A percentile compares a stretch with the other conserved stretches of the same genome.
These are phyloP conservation scores for Mellilla xanthometata DNA, from an alignment of 2,888 invertebrate species.

Conservation along the genomic window DNA sequence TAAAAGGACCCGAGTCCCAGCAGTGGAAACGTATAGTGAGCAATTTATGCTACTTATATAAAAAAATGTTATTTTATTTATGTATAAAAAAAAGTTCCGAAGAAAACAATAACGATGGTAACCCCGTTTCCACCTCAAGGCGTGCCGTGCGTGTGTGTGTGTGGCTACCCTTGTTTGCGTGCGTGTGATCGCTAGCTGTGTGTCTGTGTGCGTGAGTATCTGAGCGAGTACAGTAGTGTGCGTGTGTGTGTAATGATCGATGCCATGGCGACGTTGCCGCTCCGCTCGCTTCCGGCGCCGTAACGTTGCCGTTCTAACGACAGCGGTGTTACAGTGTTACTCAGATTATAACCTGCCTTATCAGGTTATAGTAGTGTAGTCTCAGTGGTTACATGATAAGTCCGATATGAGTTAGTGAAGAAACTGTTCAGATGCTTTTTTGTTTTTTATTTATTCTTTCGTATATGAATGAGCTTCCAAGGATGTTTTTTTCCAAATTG, in stretches of 20 bases:
- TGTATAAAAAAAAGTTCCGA: not conserved
- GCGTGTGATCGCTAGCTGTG: not conserved
- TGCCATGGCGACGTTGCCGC: constrained; percentile 85
- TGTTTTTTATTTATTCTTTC: too few species aligned
- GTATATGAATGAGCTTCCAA: too few species aligned
- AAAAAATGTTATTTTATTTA: too few species aligned
- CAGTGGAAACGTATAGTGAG: too few species aligned
- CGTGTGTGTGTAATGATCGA: constrained; percentile 80
- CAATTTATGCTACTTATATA: too few species aligned
- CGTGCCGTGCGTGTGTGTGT: constrained; percentile 34
- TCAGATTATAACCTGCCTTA: constrained; percentile 50
- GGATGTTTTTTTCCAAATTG: too few species aligned
- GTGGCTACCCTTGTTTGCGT: not conserved
- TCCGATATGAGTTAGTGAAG: too few species aligned
- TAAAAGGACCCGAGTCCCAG: too few species aligned
- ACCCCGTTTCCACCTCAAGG: constrained; percentile 37
- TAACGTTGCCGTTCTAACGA: constrained; percentile 70
- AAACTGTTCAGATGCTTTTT: too few species aligned
- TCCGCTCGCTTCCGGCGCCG: constrained; percentile 84
- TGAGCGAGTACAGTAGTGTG: constrained; percentile 23
- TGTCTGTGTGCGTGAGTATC: constrained; percentile 30
- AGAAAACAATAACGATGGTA: not conserved
- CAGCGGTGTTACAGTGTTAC: constrained; percentile 39
- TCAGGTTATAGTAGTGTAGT: constrained; percentile 3
- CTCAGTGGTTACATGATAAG: too few species aligned